Evolutionary conservation across 2,797 vertebrate genomes (phyloP), one percentile per base, ranked within the genome.

Genomic region (Lemur catta): DNA sequence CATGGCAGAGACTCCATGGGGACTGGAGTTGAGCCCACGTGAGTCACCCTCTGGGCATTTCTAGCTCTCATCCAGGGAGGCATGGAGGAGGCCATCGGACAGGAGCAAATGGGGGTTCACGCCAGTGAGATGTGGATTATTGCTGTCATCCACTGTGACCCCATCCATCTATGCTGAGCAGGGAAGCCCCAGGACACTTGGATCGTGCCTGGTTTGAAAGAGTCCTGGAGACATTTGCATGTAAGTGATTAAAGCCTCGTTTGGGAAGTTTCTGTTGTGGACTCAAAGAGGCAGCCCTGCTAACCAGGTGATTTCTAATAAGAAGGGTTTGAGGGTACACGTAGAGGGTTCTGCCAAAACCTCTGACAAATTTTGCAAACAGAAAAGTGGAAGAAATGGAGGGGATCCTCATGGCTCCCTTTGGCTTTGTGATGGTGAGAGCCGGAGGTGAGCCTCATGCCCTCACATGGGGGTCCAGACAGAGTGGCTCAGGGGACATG

Each of bases 1-100:
- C 0, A 2, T 7, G 43, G 24, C 14, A 3, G 33, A 22, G 8
- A 5, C 30, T 78, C 1, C 3, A 0, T 12, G 38, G 74, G 22
- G 6, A 57, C 20, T 18, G 15, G 30, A 63, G 46, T 50, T 82
- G 33, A 48, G 12, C 33, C 63, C 28, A 24, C 38, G 18, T 43
- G 48, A 82, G 33, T 59, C 28, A 10, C 17, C 78, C 6, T 52
- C 12, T 61, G 41, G 46, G 48, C 6, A 3, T 26, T n/a, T 4
- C n/a, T 33, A 76, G 20, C 1, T 35, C 3, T 41, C 26, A 3
- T 35, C n/a, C 48, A 59, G 14, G 48, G 11, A 65, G 76, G 28
- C 6, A 76, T 4, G 20, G 12, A 41, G 17, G 8, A 43, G 48
- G 38, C 1, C 7, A 6, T 50, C 65, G 63, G 48, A 67, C 30